These are phyloP conservation scores for Pristionchus arcanus DNA, from an alignment of 2,888 invertebrate species.

Conservation along the genomic window DNA sequence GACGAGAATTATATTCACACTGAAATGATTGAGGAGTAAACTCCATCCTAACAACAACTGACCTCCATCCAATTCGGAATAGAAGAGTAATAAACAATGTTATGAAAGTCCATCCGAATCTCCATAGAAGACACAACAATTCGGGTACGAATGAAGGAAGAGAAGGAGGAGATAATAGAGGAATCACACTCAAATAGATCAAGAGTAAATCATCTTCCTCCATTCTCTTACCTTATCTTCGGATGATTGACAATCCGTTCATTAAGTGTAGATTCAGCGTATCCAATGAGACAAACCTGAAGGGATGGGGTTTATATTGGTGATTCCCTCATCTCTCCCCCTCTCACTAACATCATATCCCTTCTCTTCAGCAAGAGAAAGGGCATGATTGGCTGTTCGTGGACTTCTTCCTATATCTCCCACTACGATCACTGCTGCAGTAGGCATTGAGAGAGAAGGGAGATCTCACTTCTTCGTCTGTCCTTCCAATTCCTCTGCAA, in stretches of 20 bases:
- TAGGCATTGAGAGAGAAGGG: slow-evolving; percentile 59
- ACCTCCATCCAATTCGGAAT: slow-evolving; percentile 54
- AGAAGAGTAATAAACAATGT: slow-evolving; percentile 38
- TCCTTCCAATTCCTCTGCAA: slow-evolving; percentile 36
- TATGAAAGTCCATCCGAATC: slow-evolving; percentile 90
- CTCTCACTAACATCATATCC: slow-evolving; percentile 26
- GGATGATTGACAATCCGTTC: slow-evolving; percentile 63
- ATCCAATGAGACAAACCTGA: slow-evolving; percentile 68
- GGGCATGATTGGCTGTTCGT: slow-evolving; percentile 96
- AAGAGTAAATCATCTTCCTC: not conserved
- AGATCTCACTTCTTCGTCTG: slow-evolving; percentile 3
- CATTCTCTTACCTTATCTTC: slow-evolving; percentile 63
- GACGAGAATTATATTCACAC: slow-evolving; percentile 85
- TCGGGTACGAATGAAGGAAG: slow-evolving; percentile 81
- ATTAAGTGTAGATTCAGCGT: slow-evolving; percentile 70
- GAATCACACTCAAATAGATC: slow-evolving; percentile 59
- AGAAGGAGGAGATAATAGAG: slow-evolving; percentile 67
- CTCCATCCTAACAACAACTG: not conserved
- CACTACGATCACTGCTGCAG: slow-evolving; percentile 89
- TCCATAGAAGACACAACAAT: slow-evolving; percentile 87
- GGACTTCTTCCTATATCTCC: slow-evolving; percentile 98
- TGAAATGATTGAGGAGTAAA: not conserved
- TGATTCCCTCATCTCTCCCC: not conserved
- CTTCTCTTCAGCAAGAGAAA: slow-evolving; percentile 86
- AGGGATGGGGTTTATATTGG: not conserved